Conservation (phyloP, 2,113 vertebrate species). For the Oryzias melastigma region DNA sequence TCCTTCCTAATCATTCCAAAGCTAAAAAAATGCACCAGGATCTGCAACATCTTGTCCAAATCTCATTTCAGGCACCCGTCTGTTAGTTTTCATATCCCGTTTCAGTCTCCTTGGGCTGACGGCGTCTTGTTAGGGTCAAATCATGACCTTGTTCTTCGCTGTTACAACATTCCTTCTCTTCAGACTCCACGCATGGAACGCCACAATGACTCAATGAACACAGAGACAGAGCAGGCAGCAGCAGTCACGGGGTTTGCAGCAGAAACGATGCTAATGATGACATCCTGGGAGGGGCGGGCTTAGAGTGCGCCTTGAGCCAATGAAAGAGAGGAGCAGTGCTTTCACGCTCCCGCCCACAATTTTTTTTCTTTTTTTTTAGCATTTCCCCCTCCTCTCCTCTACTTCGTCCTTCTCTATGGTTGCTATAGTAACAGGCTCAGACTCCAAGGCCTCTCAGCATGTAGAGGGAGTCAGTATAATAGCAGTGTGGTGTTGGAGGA, state of each 20-base stretch:
- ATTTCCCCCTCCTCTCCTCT: constrained; percentile 67
- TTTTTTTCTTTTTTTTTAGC: constrained; percentile 48
- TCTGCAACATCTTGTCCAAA: neutral
- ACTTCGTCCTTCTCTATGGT: constrained; percentile 77
- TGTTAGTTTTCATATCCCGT: constrained; percentile 10
- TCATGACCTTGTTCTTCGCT: constrained; percentile 10
- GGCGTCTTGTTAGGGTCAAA: constrained; percentile 67
- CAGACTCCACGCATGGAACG: constrained; percentile 32
- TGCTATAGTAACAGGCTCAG: constrained; percentile 84
- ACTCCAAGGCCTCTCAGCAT: constrained; percentile 58
- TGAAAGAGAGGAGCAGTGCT: constrained; percentile 71
- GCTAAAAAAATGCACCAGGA: constrained; percentile 20
- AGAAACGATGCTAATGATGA: constrained; percentile 66
- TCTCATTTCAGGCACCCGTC: constrained; percentile 27
- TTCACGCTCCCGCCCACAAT: constrained; percentile 63
- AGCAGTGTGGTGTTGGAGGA: constrained; percentile 50
- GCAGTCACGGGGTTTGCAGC: constrained; percentile 76
- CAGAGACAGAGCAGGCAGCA: constrained; percentile 38
- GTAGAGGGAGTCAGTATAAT: constrained; percentile 28
- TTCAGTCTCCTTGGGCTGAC: constrained; percentile 30
- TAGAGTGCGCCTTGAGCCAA: constrained; percentile 73
- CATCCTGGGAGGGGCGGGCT: constrained; percentile 74
- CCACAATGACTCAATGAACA: constrained; percentile 72
- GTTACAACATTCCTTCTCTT: constrained; percentile 14
- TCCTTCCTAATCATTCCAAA: constrained; percentile 26